Percentiles rank a stretch among this genome's conserved stretches.
Conservation (phyloP, 2,797 vertebrate species). For the Gallinago nigripennis region DNA sequence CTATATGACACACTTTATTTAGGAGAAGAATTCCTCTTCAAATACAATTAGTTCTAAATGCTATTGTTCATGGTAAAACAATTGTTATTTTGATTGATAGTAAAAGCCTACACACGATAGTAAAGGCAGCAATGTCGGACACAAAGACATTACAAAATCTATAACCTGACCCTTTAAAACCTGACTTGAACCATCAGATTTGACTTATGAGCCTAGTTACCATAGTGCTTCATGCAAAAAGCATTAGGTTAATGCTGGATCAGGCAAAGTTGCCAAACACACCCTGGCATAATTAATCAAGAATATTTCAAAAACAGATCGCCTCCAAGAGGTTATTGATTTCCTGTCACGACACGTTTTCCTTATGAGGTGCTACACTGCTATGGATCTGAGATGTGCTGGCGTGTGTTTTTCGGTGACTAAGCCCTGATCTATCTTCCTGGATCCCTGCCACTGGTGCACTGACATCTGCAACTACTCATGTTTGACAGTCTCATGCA, state of each 20-base stretch:
- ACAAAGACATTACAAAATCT: slow-evolving; percentile 75
- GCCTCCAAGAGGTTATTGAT: slow-evolving; percentile 77
- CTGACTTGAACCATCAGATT: slow-evolving; percentile 71
- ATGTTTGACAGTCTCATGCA: slow-evolving; percentile 77
- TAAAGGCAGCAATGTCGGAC: slow-evolving; percentile 65
- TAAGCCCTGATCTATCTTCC: slow-evolving; percentile 77
- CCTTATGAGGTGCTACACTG: slow-evolving; percentile 62
- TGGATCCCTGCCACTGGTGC: slow-evolving; percentile 72
- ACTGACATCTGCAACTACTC: slow-evolving; percentile 83
- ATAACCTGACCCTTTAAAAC: slow-evolving; percentile 72
- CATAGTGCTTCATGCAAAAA: slow-evolving; percentile 77
- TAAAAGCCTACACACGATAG: slow-evolving; percentile 62
- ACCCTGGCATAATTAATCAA: slow-evolving; percentile 78
- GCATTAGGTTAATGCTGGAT: slow-evolving; percentile 78
- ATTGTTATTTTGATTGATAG: slow-evolving; percentile 74
- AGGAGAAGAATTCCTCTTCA: slow-evolving; percentile 41
- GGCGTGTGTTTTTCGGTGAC: slow-evolving; percentile 73
- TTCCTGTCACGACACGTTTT: slow-evolving; percentile 74
- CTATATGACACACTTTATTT: slow-evolving; percentile 11
- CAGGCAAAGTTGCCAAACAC: slow-evolving; percentile 69
- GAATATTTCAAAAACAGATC: slow-evolving; percentile 76
- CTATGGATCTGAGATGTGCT: slow-evolving; percentile 67
- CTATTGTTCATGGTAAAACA: slow-evolving; percentile 71
- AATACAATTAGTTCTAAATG: slow-evolving; percentile 59
- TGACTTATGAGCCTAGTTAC: slow-evolving; percentile 74